phyloP scores from a whole-genome alignment of 1,140 invertebrate species.

The Saccostrea glomerata region DNA sequence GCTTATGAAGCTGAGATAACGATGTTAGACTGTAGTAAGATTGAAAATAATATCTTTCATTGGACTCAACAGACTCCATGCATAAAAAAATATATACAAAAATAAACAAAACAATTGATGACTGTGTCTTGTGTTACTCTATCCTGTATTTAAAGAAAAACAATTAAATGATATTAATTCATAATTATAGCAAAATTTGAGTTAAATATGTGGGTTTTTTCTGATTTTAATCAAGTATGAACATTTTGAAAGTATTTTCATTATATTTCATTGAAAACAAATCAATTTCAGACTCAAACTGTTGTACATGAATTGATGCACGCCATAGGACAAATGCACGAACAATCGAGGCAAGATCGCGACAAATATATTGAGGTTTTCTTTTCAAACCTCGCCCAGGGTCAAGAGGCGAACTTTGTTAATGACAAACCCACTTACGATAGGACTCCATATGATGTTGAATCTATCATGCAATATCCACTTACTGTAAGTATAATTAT shows the following conservation, averaged over 20 bases:
- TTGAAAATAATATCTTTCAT: too few species aligned
- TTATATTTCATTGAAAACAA: not conserved
- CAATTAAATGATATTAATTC: too few species aligned
- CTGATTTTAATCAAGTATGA: too few species aligned
- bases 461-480: slow-evolving; percentile 23
- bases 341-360: not conserved
- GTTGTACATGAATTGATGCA: slow-evolving; percentile 10
- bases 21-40: too few species aligned
- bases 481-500: not conserved
- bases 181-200: too few species aligned
- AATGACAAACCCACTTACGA: not conserved
- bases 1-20: too few species aligned
- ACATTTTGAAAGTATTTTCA: too few species aligned
- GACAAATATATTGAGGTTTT: not conserved
- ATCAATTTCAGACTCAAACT: not conserved
- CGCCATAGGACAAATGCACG: slow-evolving; percentile 3
- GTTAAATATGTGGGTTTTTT: too few species aligned
- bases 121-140: not conserved
- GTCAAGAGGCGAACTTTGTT: not conserved
- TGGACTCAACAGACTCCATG: too few species aligned
- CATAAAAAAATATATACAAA: too few species aligned
- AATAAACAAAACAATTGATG: too few species aligned
- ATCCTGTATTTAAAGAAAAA: not conserved
- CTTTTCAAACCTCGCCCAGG: not conserved
- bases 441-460: slow-evolving; percentile 15